phyloP scores from a whole-genome alignment of 1,140 invertebrate species.

The Bombus superbus region DNA sequence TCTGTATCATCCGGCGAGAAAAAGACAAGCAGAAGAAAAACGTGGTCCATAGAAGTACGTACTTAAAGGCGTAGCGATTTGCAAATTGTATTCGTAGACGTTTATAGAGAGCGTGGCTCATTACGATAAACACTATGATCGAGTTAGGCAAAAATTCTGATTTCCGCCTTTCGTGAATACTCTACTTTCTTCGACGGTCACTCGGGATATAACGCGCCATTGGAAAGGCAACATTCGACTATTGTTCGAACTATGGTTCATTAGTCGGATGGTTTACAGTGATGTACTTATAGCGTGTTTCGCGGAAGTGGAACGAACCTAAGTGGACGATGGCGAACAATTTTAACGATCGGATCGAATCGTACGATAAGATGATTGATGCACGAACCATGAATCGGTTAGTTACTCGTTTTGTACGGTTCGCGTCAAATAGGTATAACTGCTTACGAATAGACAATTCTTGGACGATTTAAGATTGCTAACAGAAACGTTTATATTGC shows the following conservation, averaged over 20 bases:
- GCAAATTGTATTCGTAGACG: conserved; percentile 31
- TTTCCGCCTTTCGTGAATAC: conserved; percentile 28
- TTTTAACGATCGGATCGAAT: conserved; percentile 57
- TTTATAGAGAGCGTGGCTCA: background rate
- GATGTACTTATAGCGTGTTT: conserved; percentile 18
- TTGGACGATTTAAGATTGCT: background rate
- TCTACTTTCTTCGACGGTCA: background rate
- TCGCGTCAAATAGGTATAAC: background rate
- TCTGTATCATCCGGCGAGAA: background rate
- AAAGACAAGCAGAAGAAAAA: background rate
- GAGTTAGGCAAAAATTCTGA: background rate
- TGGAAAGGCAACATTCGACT: conserved; percentile 3
- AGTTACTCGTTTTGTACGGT: conserved; percentile 31
- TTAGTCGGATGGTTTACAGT: conserved; percentile 41
- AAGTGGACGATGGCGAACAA: conserved; percentile 11
- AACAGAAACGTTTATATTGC: background rate
- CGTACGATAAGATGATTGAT: conserved; percentile 32
- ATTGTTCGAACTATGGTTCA: conserved; percentile 37
- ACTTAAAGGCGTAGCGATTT: background rate
- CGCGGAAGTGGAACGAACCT: conserved; percentile 40
- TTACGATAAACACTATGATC: conserved; percentile 32
- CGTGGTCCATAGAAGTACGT: background rate
- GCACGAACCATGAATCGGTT: conserved; percentile 1
- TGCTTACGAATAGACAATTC: background rate
- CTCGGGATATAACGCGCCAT: too few species aligned